Evolutionary conservation across 2,113 vertebrate species (phyloP).

Genomic region (Rhegmatorhina hoffmannsi): DNA sequence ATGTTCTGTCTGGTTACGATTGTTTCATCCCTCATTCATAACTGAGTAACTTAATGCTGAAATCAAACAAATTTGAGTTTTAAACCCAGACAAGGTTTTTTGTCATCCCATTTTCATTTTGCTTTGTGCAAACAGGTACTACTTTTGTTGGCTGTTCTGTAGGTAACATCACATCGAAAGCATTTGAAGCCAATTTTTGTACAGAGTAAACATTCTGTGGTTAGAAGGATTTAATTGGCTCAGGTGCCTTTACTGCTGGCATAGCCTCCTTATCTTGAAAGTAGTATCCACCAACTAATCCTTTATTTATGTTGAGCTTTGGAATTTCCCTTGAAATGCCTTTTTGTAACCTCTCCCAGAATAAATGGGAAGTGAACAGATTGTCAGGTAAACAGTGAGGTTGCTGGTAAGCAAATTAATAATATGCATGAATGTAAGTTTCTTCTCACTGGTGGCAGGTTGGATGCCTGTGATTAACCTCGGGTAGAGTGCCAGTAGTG

Average conservation of each 20-base stretch:
- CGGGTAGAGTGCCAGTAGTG: not conserved
- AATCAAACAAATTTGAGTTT: constrained; percentile 31
- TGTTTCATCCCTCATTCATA: constrained; percentile 14
- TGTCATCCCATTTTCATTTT: constrained; percentile 12
- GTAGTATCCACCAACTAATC: constrained; percentile 47
- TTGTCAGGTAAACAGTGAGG: not conserved
- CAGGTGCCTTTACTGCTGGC: constrained; percentile 26
- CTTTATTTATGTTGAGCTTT: constrained; percentile 50
- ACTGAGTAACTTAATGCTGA: constrained; percentile 23
- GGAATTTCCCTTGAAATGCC: constrained; percentile 59
- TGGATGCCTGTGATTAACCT: not conserved
- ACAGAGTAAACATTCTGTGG: constrained; percentile 46
- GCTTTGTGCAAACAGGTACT: constrained; percentile 17
- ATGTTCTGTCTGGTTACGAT: constrained; percentile 31
- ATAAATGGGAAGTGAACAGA: constrained; percentile 2
- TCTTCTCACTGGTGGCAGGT: not conserved
- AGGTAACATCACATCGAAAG: not conserved
- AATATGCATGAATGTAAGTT: not conserved
- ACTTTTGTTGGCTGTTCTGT: constrained; percentile 21
- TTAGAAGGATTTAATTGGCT: constrained; percentile 52
- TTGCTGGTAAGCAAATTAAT: constrained; percentile 10
- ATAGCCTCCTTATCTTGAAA: constrained; percentile 45
- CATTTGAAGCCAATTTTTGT: constrained; percentile 35
- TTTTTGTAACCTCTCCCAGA: constrained; percentile 21
- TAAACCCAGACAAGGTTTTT: not conserved